Evolutionary conservation across 2,888 invertebrate genomes (phyloP), one percentile per base, ranked within the genome.

Genomic region (Habroteleia sp.): DNA sequence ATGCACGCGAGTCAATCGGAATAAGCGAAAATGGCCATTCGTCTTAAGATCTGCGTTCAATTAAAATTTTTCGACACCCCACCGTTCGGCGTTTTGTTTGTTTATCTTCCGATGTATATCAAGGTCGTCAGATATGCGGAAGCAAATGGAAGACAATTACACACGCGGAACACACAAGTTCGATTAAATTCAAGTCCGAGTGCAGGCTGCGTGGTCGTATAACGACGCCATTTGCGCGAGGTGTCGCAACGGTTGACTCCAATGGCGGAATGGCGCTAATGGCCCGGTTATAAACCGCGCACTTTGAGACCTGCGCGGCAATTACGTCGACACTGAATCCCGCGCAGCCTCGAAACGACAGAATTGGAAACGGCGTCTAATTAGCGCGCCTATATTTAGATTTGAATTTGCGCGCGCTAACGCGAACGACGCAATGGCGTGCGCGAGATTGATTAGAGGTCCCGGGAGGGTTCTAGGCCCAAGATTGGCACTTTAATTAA

Each of bases 231-330:
- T 52, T 60, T 50, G 31, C 65, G 58, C 77, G 75, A 62, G 71
- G 60, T 73, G 75, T 78, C 81, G 63, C 60, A 69, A 27, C 39
- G 42, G 60, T 65, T 41, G 33, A 44, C 10, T 42, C 62, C 73
- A 75, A 62, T 48, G 48, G 48, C 39, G 39, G 27, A 25, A 74
- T 81, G 78, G 50, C 74, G 44, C 72, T 81, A 81, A 82, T 77
- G 69, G 73, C 74, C 58, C 52, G 76, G 48, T 77, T 76, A 77
- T 83, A 83, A 83, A 83, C 82, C 80, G 13, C 20, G 5, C n/a
- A 2, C 8, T 31, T 31, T 31, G 48, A n/a, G n/a, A n/a, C 31
- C 48, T 7, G 7, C 31, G 48, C n/a, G n/a, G n/a, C n/a, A n/a
- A n/a, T n/a, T n/a, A n/a, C n/a, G n/a, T n/a, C n/a, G 4, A 11